A percentile compares a stretch with the other conserved stretches of the same genome.
phyloP scores from a whole-genome alignment of 2,888 invertebrate genomes.

The Drosophila nr. perissopoda region DNA sequence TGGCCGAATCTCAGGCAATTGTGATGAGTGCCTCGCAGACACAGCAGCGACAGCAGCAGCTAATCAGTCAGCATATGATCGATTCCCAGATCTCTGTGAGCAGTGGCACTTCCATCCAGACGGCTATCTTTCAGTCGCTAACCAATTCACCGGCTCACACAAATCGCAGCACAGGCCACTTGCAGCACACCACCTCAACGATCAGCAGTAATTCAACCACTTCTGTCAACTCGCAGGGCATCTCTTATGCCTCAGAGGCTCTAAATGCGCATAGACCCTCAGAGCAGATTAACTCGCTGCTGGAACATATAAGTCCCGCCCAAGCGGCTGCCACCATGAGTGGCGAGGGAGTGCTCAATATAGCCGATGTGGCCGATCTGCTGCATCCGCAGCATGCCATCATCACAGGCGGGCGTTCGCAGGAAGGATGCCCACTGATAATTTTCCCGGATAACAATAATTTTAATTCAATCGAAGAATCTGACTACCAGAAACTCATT shows the following conservation, averaged over 20 bases:
- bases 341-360: slow-evolving; percentile 82
- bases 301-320: slow-evolving; percentile 82
- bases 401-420: slow-evolving; percentile 96
- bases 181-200: slow-evolving; percentile 69
- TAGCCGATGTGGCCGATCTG: slow-evolving; percentile 92
- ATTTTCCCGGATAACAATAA: slow-evolving; percentile 97
- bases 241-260: slow-evolving; percentile 74
- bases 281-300: slow-evolving; percentile 81
- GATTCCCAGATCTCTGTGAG: slow-evolving; percentile 85
- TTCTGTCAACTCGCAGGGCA: slow-evolving; percentile 61
- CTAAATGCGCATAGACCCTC: slow-evolving; percentile 56
- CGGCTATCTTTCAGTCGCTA: slow-evolving; percentile 82
- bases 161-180: slow-evolving; percentile 45
- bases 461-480: slow-evolving; percentile 92
- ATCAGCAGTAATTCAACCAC: slow-evolving; percentile 69
- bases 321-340: slow-evolving; percentile 80
- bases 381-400: slow-evolving; percentile 95
- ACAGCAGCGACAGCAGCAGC: slow-evolving; percentile 71
- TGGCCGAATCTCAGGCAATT: slow-evolving; percentile 81
- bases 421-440: slow-evolving; percentile 96
- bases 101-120: slow-evolving; percentile 84
- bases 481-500: slow-evolving; percentile 95
- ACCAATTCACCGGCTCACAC: slow-evolving; percentile 72
- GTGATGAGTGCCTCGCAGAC: slow-evolving; percentile 79
- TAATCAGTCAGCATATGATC: slow-evolving; percentile 81